Percentiles rank a stretch among this genome's conserved stretches.
phyloP scores from a whole-genome alignment of 2,113 vertebrate genomes.

The Pipa parva region DNA sequence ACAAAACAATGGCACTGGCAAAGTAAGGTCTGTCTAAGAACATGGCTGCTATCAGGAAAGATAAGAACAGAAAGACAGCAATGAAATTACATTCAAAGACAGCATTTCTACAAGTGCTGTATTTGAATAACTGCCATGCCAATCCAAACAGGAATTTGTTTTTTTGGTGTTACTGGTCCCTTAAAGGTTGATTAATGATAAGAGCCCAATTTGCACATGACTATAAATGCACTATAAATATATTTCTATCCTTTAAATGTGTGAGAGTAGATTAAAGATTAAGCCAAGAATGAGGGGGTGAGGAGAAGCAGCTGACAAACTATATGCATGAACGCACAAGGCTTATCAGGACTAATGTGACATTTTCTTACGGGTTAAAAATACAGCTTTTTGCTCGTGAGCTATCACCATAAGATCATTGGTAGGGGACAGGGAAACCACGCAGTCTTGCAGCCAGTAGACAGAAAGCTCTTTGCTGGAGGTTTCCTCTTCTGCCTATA shows the following conservation, averaged over 20 bases:
- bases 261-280: not conserved
- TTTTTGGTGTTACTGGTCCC: too few species aligned
- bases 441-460: constrained; percentile 89
- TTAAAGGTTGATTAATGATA: too few species aligned
- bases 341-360: not conserved
- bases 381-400: constrained; percentile 84
- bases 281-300: not conserved
- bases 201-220: too few species aligned
- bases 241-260: not conserved
- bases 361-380: constrained; percentile 78
- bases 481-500: constrained; percentile 61
- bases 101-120: too few species aligned
- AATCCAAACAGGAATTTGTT: too few species aligned
- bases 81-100: too few species aligned
- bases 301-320: not conserved
- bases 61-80: too few species aligned
- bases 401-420: constrained; percentile 91
- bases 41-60: too few species aligned
- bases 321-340: not conserved
- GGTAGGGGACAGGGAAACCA: constrained; percentile 88
- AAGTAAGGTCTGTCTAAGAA: too few species aligned
- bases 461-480: constrained; percentile 56
- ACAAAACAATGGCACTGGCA: too few species aligned
- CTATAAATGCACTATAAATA: too few species aligned
- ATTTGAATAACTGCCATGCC: too few species aligned